Percentiles rank a stretch among this genome's conserved stretches.
phyloP scores from a whole-genome alignment of 2,113 vertebrate genomes.

The Ibidorhyncha struthersii region DNA sequence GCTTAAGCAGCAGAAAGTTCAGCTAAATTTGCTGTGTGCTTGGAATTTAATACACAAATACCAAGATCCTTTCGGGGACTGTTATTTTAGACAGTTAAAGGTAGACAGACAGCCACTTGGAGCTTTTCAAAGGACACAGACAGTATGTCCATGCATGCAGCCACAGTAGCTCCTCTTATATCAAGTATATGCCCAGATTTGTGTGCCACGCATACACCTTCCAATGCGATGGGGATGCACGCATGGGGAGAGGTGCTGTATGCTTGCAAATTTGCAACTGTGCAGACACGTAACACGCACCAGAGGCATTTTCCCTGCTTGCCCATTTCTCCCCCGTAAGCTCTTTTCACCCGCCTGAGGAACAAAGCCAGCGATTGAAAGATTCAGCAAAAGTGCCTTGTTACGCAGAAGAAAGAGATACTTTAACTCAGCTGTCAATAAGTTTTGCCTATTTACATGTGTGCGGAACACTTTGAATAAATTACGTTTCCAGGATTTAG shows the following conservation, averaged over 20 bases:
- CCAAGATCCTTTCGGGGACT: not conserved
- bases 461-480: conserved; percentile 54
- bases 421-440: conserved; percentile 62
- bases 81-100: not conserved
- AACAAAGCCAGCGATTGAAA: conserved; percentile 48
- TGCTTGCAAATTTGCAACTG: not conserved
- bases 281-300: not conserved
- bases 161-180: not conserved
- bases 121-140: not conserved
- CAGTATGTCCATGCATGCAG: fast-evolving
- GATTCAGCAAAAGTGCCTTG: conserved; percentile 33
- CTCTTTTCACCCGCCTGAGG: not conserved
- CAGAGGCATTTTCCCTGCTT: not conserved
- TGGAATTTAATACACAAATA: conserved; percentile 25
- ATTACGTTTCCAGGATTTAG: conserved; percentile 59
- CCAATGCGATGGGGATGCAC: fast-evolving
- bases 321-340: not conserved
- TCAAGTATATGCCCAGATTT: not conserved
- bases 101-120: not conserved
- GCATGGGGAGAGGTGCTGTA: not conserved
- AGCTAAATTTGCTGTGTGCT: conserved; percentile 21
- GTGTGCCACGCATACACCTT: fast-evolving
- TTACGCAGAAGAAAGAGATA: conserved; percentile 55
- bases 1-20: conserved; percentile 58
- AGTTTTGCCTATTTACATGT: conserved; percentile 62